These are phyloP conservation scores for Trissonchulus latispiculum DNA, from an alignment of 2,888 invertebrate species.

Conservation along the genomic window DNA sequence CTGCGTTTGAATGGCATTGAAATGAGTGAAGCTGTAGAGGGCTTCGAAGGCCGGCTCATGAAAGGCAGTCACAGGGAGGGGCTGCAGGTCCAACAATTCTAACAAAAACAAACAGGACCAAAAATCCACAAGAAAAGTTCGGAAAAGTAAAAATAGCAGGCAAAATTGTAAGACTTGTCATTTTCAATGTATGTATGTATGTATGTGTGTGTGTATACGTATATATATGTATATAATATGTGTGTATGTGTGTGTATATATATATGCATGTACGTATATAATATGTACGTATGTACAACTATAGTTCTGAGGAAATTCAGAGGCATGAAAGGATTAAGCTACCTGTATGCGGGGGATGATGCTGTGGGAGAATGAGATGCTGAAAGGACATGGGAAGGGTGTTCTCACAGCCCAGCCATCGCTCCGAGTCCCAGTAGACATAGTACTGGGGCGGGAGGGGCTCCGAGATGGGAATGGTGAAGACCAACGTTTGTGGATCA, in stretches of 20 bases:
- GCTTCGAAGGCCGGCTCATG: conserved; percentile 65
- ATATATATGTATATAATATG: too few species aligned
- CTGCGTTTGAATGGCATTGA: conserved; percentile 97
- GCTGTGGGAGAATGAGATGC: conserved; percentile 77
- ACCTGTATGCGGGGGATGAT: conserved; percentile 82
- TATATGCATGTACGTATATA: too few species aligned
- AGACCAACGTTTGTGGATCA: conserved; percentile 71
- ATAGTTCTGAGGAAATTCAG: too few species aligned
- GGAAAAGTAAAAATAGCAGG: too few species aligned
- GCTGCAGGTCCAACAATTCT: conserved; percentile 80
- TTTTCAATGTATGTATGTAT: too few species aligned
- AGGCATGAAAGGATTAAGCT: too few species aligned
- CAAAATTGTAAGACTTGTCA: too few species aligned
- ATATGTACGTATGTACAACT: too few species aligned
- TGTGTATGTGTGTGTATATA: too few species aligned
- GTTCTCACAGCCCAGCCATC: conserved; percentile 59
- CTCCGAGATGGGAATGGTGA: conserved; percentile 83
- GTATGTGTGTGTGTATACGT: too few species aligned
- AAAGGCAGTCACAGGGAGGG: conserved; percentile 71
- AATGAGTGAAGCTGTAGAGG: conserved; percentile 80
- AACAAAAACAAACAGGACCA: too few species aligned
- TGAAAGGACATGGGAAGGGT: conserved; percentile 57
- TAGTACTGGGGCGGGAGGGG: conserved; percentile 81
- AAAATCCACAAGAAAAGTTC: too few species aligned
- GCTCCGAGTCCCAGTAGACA: conserved; percentile 72